These are phyloP conservation scores for Stegodyphus mimosarum DNA, from an alignment of 1,140 invertebrate genomes.

Conservation along the genomic window DNA sequence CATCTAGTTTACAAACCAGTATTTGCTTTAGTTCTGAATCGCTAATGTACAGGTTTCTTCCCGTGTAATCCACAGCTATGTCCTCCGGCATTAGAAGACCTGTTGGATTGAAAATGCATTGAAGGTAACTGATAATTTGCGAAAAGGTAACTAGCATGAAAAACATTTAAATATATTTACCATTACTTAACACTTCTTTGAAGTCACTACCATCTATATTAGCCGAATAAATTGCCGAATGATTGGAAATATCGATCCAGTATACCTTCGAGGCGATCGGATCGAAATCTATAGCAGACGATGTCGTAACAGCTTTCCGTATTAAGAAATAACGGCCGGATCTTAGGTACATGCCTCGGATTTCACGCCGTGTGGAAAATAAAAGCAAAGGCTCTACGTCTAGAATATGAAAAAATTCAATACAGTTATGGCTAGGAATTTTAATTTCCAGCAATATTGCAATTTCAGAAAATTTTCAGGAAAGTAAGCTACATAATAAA, in stretches of 20 bases:
- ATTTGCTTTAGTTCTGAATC: constrained; percentile 68
- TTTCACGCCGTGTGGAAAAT: not conserved
- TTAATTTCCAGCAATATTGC: too few relatives aligned
- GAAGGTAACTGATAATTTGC: too few relatives aligned
- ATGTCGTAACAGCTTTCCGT: not conserved
- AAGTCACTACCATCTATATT: constrained; percentile 1
- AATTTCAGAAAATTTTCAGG: too few relatives aligned
- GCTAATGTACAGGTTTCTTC: constrained; percentile 72
- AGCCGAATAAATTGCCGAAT: not conserved
- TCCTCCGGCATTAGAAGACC: constrained; percentile 64
- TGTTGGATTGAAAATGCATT: not conserved
- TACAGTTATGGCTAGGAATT: too few relatives aligned
- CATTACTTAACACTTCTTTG: not conserved
- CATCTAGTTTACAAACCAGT: constrained; percentile 70
- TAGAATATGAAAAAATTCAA: not conserved
- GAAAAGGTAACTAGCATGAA: not conserved
- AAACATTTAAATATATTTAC: not conserved
- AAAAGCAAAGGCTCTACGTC: not conserved
- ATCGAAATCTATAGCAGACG: not conserved
- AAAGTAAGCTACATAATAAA: too few relatives aligned
- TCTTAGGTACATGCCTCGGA: not conserved
- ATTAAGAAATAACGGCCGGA: not conserved
- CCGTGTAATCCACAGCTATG: constrained; percentile 72
- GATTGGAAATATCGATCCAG: not conserved
- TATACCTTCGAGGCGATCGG: not conserved